Evolutionary conservation across 2,113 vertebrate genomes (phyloP).

Genomic region (Mustelus asterias): DNA sequence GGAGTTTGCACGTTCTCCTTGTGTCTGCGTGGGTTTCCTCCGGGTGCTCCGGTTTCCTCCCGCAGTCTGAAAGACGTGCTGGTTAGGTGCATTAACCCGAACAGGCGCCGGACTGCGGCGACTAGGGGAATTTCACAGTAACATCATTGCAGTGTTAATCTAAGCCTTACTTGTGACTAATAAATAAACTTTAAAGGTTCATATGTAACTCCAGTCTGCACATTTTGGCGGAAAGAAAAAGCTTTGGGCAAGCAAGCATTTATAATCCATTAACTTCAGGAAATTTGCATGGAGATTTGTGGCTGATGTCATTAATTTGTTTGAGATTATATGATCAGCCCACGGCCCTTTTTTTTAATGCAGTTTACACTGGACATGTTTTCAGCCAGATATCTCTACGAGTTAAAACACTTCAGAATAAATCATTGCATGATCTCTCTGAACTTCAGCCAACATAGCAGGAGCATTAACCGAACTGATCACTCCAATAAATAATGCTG

Average conservation of each 20-base stretch:
- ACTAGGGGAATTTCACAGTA: too few species aligned
- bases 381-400: neutral
- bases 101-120: too few species aligned
- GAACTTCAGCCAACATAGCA: conserved; percentile 15
- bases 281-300: neutral
- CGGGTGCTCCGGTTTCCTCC: too few species aligned
- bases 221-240: too few species aligned
- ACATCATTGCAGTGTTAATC: neutral
- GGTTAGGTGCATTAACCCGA: too few species aligned
- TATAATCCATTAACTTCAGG: neutral
- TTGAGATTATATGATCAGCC: neutral
- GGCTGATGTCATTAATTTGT: neutral
- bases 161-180: too few species aligned
- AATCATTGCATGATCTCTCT: neutral
- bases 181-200: neutral
- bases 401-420: conserved; percentile 8
- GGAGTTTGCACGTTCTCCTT: too few species aligned
- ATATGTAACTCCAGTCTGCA: neutral
- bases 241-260: neutral
- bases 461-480: neutral
- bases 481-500: neutral
- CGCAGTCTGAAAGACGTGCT: too few species aligned
- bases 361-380: neutral
- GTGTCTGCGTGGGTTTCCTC: too few species aligned
- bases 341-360: neutral